Evolutionary conservation across 2,888 invertebrate species (phyloP).

Genomic region (Argyra leucocephala): DNA sequence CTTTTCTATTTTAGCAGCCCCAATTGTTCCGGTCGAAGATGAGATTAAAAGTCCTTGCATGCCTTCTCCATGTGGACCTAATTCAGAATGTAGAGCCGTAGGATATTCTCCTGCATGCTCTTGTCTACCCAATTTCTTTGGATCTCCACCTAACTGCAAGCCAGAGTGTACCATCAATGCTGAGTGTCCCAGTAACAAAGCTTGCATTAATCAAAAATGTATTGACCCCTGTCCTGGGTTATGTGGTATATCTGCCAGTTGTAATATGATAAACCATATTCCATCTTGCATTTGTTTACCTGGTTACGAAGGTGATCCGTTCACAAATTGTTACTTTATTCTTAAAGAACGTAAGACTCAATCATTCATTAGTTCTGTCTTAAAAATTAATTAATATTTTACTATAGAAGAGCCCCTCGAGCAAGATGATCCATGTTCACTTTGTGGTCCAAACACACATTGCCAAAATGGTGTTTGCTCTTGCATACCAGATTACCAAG

Average conservation of each 20-base stretch:
- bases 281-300: conserved; percentile 58
- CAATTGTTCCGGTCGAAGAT: conserved; percentile 25
- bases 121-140: conserved; percentile 55
- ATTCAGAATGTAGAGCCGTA: conserved; percentile 51
- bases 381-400: conserved; percentile 26
- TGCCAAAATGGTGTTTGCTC: conserved; percentile 59
- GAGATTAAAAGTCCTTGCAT: conserved; percentile 45
- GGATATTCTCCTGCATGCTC: conserved; percentile 55
- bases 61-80: conserved; percentile 59
- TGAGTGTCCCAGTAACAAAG: conserved; percentile 60
- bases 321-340: conserved; percentile 54
- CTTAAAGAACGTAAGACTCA: conserved; percentile 35
- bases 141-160: conserved; percentile 60
- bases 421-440: conserved; percentile 57
- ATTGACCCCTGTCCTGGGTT: conserved; percentile 63
- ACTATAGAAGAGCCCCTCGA: conserved; percentile 37
- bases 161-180: conserved; percentile 63
- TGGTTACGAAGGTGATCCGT: conserved; percentile 61
- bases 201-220: conserved; percentile 64
- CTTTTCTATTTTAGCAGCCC: conserved; percentile 20
- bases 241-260: conserved; percentile 56
- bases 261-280: conserved; percentile 59
- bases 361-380: conserved; percentile 27
- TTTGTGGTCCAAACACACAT: conserved; percentile 62
- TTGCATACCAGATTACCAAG: conserved; percentile 56